Percentiles rank a stretch among this genome's conserved stretches.
Evolutionary conservation across 1,140 invertebrate genomes (phyloP).

Genomic region (Zaprionus lachaisei): DNA sequence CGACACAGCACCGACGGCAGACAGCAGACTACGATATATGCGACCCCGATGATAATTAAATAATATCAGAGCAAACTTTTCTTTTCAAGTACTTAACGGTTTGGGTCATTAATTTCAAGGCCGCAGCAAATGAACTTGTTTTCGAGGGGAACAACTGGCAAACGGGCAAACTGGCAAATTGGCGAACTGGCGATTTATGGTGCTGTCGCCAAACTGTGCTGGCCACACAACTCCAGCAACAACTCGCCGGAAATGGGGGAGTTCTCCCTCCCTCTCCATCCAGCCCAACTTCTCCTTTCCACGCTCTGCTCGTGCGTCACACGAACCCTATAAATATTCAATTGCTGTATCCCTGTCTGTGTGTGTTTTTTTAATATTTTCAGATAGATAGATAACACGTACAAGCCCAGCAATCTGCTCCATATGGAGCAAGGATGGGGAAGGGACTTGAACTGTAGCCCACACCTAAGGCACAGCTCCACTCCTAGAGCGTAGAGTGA

Average conservation of each 20-base stretch:
- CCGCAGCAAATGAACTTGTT: conserved; percentile 43
- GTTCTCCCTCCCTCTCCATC: not conserved
- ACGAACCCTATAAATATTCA: conserved; percentile 56
- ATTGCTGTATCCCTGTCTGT: conserved; percentile 38
- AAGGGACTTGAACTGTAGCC: not conserved
- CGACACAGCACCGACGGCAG: not conserved
- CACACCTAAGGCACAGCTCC: conserved; percentile 6
- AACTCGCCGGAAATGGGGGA: not conserved
- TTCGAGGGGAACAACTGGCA: conserved; percentile 4
- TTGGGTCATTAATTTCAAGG: conserved; percentile 57
- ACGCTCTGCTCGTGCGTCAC: conserved; percentile 26
- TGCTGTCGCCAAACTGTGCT: conserved; percentile 30
- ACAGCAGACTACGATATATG: conserved; percentile 1
- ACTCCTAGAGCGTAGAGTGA: not conserved
- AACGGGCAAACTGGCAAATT: no score
- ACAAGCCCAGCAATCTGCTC: conserved; percentile 24
- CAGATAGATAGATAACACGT: conserved; percentile 49
- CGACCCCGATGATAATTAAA: conserved; percentile 39
- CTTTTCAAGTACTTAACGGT: conserved; percentile 43
- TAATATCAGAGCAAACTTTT: conserved; percentile 47
- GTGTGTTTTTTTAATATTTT: conserved; percentile 43
- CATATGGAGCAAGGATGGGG: conserved; percentile 15
- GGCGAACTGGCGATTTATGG: conserved; percentile 43
- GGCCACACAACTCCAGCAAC: conserved; percentile 1
- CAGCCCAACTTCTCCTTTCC: not conserved